Percentiles rank a stretch among this genome's conserved stretches.
Evolutionary conservation across 2,888 invertebrate species (phyloP).

Genomic region (Heteromurus nitidus): DNA sequence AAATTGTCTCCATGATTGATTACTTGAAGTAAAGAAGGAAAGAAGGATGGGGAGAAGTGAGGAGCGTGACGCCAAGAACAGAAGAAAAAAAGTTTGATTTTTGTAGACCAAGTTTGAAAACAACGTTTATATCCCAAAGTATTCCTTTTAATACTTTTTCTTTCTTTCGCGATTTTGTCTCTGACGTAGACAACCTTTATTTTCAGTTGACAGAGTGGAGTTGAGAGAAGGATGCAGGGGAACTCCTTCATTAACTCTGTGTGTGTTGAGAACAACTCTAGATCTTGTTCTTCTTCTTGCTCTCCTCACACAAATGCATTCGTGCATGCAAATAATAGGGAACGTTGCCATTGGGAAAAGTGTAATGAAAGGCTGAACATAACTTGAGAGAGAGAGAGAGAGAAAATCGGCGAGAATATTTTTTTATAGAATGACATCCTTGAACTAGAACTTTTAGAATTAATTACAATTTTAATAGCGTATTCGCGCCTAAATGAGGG

Average conservation of each 20-base stretch:
- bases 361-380: constrained; percentile 40
- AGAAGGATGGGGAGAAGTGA: constrained; percentile 9
- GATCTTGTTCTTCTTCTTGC: background rate
- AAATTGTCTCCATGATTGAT: constrained; percentile 62
- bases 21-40: constrained; percentile 18
- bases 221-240: background rate
- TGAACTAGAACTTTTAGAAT: constrained; percentile 54
- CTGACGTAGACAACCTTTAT: constrained; percentile 23
- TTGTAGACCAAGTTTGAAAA: too few species aligned
- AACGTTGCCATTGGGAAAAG: constrained; percentile 1
- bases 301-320: background rate
- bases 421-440: constrained; percentile 27
- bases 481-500: too few species aligned
- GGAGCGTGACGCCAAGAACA: constrained; percentile 43
- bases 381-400: constrained; percentile 14
- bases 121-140: too few species aligned
- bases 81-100: too few species aligned
- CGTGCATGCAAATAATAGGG: constrained; percentile 12
- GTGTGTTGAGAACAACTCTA: background rate
- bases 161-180: background rate
- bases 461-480: constrained; percentile 42
- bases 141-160: too few species aligned
- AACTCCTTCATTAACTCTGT: constrained; percentile 28
- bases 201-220: constrained; percentile 30
- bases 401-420: background rate